These are phyloP conservation scores for Heliocidaris erythrogramma DNA, from an alignment of 35 echinoderm and acorn worm species.

Conservation along the genomic window DNA sequence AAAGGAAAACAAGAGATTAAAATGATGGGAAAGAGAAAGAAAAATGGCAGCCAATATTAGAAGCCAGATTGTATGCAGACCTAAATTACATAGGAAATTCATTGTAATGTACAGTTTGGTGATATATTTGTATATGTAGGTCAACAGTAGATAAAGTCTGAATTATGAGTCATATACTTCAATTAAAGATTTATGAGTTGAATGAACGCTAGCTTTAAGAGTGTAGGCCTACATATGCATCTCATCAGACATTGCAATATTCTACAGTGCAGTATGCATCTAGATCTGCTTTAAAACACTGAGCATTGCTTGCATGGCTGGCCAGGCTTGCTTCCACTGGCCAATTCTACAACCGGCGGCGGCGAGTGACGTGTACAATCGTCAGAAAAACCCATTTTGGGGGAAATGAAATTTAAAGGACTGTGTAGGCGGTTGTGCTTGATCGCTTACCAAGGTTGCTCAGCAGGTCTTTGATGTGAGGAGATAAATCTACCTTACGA, in stretches of 20 bases:
- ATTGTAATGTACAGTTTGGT: too few relatives aligned
- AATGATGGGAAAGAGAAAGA: too few relatives aligned
- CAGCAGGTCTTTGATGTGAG: not conserved
- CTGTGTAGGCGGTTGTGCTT: not conserved
- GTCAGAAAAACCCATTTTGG: not conserved
- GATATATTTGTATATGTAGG: too few relatives aligned
- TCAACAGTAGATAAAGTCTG: not conserved
- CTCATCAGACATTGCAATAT: not conserved
- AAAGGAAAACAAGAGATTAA: too few relatives aligned
- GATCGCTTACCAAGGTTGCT: not conserved
- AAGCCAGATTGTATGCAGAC: too few relatives aligned
- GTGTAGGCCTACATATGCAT: not conserved
- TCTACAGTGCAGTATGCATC: not conserved
- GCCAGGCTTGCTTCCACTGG: not conserved
- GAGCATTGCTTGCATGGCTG: not conserved
- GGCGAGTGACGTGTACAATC: constrained; percentile 6
- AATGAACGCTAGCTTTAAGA: not conserved
- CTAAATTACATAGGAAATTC: too few relatives aligned
- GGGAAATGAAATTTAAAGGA: not conserved
- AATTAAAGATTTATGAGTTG: not conserved
- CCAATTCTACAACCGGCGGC: not conserved
- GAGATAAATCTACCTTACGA: not conserved
- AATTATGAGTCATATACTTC: not conserved
- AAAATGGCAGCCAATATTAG: too few relatives aligned
- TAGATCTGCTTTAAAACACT: not conserved